phyloP scores from a whole-genome alignment of 2,888 invertebrate species.

The Acleris emargana region DNA sequence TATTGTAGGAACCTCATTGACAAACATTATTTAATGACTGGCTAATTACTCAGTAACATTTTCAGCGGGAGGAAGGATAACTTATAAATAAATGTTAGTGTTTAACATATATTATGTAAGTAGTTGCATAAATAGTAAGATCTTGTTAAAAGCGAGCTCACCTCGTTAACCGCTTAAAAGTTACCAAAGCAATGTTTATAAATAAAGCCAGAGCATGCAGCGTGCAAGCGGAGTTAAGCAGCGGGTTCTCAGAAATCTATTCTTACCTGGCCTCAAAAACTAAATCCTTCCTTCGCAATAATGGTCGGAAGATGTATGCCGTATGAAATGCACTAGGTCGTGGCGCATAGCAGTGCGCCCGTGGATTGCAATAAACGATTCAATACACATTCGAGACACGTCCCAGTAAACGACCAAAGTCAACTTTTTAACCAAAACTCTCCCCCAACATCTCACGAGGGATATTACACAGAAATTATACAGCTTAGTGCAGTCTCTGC shows the following conservation, averaged over 20 bases:
- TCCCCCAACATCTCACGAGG: slow-evolving; percentile 77
- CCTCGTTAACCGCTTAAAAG: not conserved
- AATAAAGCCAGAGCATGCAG: slow-evolving; percentile 21
- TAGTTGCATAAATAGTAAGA: not conserved
- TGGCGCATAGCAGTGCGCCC: slow-evolving; percentile 91
- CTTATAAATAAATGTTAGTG: not conserved
- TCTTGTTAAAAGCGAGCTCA: not conserved
- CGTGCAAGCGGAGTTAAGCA: slow-evolving; percentile 20
- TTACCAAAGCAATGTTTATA: slow-evolving; percentile 13
- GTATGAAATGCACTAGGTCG: slow-evolving; percentile 88
- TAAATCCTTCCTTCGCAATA: slow-evolving; percentile 87
- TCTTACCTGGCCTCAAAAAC: slow-evolving; percentile 64
- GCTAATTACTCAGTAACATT: not conserved
- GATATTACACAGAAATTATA: slow-evolving; percentile 66
- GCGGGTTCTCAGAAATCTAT: slow-evolving; percentile 38
- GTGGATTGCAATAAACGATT: slow-evolving; percentile 82
- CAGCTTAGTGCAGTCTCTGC: slow-evolving; percentile 60
- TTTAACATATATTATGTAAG: not conserved
- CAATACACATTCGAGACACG: slow-evolving; percentile 83
- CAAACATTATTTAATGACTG: not conserved
- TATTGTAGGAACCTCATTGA: slow-evolving; percentile 7
- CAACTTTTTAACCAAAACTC: slow-evolving; percentile 73
- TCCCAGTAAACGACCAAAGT: slow-evolving; percentile 68
- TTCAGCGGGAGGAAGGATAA: slow-evolving; percentile 4
- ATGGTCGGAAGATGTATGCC: slow-evolving; percentile 91